phyloP scores from a whole-genome alignment of 2,797 vertebrate genomes.

The Allenopithecus nigroviridis region DNA sequence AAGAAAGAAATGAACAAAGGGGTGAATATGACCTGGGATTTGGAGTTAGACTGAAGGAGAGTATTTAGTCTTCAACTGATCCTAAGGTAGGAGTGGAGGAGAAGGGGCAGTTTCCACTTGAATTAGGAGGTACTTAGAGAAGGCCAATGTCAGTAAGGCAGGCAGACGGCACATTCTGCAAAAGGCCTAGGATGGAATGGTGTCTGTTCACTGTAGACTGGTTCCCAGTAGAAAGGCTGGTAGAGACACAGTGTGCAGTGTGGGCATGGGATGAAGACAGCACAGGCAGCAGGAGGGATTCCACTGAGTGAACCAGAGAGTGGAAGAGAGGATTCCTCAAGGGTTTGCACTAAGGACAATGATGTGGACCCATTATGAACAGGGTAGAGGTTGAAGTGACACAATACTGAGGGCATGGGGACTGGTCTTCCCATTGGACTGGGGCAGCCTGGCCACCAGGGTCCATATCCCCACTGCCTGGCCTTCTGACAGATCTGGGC shows the following conservation, averaged over 20 bases:
- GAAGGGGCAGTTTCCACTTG: neutral
- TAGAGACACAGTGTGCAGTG: neutral
- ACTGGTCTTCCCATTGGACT: neutral
- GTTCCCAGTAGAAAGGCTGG: neutral
- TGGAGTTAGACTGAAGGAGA: neutral
- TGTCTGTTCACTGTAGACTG: neutral
- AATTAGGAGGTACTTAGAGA: neutral
- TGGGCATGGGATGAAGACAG: neutral
- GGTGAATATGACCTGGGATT: neutral
- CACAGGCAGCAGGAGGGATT: rapidly evolving
- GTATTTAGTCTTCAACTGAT: neutral
- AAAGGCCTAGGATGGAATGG: neutral
- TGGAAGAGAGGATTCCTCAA: neutral
- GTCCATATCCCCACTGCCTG: neutral
- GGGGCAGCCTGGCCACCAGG: neutral
- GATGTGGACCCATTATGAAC: neutral
- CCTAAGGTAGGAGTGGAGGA: neutral
- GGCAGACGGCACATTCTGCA: neutral
- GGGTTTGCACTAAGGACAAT: neutral
- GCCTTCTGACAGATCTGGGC: neutral
- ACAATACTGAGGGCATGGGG: neutral
- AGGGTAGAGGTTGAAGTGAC: neutral
- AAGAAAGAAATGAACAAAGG: neutral
- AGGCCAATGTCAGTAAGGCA: neutral
- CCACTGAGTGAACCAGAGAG: neutral